phyloP scores from a whole-genome alignment of 2,888 invertebrate genomes.

The Bugula neritina region DNA sequence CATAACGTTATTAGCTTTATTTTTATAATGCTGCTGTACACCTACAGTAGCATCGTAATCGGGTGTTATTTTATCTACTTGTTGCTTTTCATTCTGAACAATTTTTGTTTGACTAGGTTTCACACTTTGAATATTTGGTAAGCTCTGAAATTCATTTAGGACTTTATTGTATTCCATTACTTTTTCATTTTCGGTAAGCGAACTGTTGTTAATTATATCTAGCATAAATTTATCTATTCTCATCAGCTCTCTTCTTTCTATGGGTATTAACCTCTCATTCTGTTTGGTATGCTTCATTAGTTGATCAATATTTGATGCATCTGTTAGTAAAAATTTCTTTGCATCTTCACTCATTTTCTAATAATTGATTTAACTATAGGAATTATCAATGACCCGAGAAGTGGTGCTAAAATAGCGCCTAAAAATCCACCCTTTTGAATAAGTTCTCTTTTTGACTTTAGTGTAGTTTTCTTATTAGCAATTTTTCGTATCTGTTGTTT shows the following conservation, averaged over 20 bases:
- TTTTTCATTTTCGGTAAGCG: background rate
- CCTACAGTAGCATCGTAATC: background rate
- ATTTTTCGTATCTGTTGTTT: constrained; percentile 3
- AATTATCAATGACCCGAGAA: background rate
- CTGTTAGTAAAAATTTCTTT: constrained; percentile 4
- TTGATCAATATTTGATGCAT: constrained; percentile 5
- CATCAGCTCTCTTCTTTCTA: constrained; percentile 1
- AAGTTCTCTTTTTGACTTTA: background rate
- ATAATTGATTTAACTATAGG: background rate
- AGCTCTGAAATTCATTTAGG: background rate
- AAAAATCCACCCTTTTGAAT: constrained; percentile 5
- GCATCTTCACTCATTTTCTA: background rate
- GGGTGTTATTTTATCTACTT: background rate
- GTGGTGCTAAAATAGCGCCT: background rate
- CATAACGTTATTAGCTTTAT: background rate
- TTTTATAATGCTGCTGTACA: background rate
- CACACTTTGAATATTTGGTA: background rate
- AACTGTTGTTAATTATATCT: background rate
- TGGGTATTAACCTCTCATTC: background rate
- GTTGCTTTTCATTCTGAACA: background rate
- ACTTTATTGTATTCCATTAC: background rate
- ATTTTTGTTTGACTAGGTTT: background rate
- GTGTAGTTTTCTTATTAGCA: background rate
- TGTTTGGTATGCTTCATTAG: background rate
- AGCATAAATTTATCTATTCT: background rate